A percentile compares a stretch with the other conserved stretches of the same genome.
phyloP scores from a whole-genome alignment of 2,113 vertebrate genomes.

The Neogale vison region DNA sequence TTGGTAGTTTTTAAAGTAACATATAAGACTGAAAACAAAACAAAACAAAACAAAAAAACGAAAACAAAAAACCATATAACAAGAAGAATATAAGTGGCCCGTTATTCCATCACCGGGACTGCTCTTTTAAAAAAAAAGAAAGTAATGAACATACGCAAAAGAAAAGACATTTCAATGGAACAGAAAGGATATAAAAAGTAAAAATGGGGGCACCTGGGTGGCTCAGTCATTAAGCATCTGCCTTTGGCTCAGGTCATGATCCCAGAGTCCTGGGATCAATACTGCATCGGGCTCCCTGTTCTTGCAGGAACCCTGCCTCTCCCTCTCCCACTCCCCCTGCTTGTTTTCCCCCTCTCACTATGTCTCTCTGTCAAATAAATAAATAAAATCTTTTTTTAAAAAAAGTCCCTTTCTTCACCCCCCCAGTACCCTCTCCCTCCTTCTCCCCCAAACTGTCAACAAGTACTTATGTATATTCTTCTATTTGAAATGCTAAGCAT shows the following conservation, averaged over 20 bases:
- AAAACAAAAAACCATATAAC: too few relatives aligned
- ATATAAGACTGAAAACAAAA: not conserved
- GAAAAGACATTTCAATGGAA: constrained; percentile 20
- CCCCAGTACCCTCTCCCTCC: not conserved
- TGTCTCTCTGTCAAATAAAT: too few relatives aligned
- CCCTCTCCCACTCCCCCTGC: too few relatives aligned
- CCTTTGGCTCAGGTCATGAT: too few relatives aligned
- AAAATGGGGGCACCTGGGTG: not conserved
- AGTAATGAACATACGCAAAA: not conserved
- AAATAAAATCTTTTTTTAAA: too few relatives aligned
- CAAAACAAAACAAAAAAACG: too few relatives aligned
- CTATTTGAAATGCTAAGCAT: not conserved
- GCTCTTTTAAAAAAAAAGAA: not conserved
- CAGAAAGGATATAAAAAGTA: not conserved
- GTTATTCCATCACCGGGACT: not conserved
- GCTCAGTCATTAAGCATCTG: too few relatives aligned
- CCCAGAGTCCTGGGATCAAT: too few relatives aligned
- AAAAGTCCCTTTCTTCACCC: not conserved
- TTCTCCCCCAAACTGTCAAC: not conserved
- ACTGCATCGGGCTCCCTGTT: too few relatives aligned
- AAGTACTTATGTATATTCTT: not conserved
- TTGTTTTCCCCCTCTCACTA: too few relatives aligned
- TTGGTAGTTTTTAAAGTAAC: not conserved
- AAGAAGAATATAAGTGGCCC: not conserved
- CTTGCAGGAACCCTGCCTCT: too few relatives aligned